A percentile compares a stretch with the other conserved stretches of the same genome.
phyloP scores from a whole-genome alignment of 2,797 vertebrate genomes.

The Cetoscarus ocellatus region DNA sequence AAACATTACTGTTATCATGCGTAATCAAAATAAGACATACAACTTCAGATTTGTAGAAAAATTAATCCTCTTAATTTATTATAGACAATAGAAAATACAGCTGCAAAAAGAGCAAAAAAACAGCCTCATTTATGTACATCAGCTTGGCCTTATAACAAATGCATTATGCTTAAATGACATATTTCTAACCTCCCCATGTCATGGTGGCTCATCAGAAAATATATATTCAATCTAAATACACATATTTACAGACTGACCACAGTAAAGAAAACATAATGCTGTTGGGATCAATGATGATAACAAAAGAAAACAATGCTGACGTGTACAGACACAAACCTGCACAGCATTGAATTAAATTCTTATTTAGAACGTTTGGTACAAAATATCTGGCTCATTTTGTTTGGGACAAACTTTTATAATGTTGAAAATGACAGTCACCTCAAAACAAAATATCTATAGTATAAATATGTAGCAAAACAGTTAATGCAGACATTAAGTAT shows the following conservation, averaged over 20 bases:
- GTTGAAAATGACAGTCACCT: slow-evolving; percentile 28
- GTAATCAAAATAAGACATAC: not conserved
- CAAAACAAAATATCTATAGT: slow-evolving; percentile 50
- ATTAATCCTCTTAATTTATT: slow-evolving; percentile 92
- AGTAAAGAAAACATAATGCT: slow-evolving; percentile 25
- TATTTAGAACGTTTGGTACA: slow-evolving; percentile 3
- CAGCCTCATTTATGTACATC: slow-evolving; percentile 89
- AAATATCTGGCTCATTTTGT: not conserved
- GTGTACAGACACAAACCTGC: not conserved
- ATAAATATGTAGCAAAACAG: slow-evolving; percentile 45
- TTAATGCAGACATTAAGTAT: slow-evolving; percentile 15
- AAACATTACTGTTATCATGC: not conserved
- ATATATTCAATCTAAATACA: slow-evolving; percentile 76
- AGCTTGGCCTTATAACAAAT: slow-evolving; percentile 71
- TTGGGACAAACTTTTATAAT: slow-evolving; percentile 17
- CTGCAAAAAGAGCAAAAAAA: slow-evolving; percentile 72
- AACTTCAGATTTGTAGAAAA: slow-evolving; percentile 64
- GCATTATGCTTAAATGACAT: slow-evolving; percentile 59
- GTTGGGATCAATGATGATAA: slow-evolving; percentile 4
- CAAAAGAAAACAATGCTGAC: slow-evolving; percentile 9
- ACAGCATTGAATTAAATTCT: slow-evolving; percentile 2
- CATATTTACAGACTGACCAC: slow-evolving; percentile 77
- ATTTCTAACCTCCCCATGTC: slow-evolving; percentile 40
- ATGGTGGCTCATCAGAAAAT: slow-evolving; percentile 79
- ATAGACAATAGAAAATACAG: slow-evolving; percentile 91